A percentile compares a stretch with the other conserved stretches of the same genome.
Conservation (phyloP, 1,140 invertebrate species). For the Drosophila truncata region DNA sequence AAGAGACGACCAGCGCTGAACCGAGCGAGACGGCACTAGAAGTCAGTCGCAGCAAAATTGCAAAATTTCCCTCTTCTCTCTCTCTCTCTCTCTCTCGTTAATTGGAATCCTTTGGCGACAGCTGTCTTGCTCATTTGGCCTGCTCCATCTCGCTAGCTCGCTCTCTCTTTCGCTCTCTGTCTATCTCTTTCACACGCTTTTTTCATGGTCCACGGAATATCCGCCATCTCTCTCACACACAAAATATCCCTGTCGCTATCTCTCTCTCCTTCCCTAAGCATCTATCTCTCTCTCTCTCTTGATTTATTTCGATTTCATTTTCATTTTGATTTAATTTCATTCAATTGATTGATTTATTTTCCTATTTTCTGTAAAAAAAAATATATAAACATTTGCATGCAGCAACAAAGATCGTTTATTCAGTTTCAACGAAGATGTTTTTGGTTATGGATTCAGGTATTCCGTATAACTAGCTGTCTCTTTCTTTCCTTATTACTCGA, state of each 20-base stretch:
- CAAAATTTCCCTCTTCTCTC: not conserved
- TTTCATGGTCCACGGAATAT: slow-evolving; percentile 32
- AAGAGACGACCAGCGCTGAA: slow-evolving; percentile 27
- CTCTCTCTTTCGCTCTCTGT: not conserved
- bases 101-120: not conserved
- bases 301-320: slow-evolving; percentile 20
- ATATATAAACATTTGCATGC: slow-evolving; percentile 86
- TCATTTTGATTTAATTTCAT: slow-evolving; percentile 3
- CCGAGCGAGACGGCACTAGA: slow-evolving; percentile 34
- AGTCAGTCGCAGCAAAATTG: slow-evolving; percentile 11
- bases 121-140: slow-evolving; percentile 39
- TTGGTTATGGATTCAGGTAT: slow-evolving; percentile 90
- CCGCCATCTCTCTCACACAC: slow-evolving; percentile 30
- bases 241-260: slow-evolving; percentile 6
- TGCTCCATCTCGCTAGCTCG: slow-evolving; percentile 1
- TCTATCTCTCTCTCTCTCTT: slow-evolving; percentile 17
- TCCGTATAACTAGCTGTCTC: slow-evolving; percentile 51
- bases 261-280: slow-evolving; percentile 3
- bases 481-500: slow-evolving; percentile 36
- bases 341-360: slow-evolving; percentile 18
- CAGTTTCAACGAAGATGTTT: slow-evolving; percentile 89
- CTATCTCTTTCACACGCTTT: slow-evolving; percentile 47
- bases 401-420: slow-evolving; percentile 91
- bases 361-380: slow-evolving; percentile 51
- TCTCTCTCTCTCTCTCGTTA: not conserved